These are phyloP conservation scores for Drosophila bipectinata DNA, from an alignment of 1,140 invertebrate genomes.

Conservation along the genomic window DNA sequence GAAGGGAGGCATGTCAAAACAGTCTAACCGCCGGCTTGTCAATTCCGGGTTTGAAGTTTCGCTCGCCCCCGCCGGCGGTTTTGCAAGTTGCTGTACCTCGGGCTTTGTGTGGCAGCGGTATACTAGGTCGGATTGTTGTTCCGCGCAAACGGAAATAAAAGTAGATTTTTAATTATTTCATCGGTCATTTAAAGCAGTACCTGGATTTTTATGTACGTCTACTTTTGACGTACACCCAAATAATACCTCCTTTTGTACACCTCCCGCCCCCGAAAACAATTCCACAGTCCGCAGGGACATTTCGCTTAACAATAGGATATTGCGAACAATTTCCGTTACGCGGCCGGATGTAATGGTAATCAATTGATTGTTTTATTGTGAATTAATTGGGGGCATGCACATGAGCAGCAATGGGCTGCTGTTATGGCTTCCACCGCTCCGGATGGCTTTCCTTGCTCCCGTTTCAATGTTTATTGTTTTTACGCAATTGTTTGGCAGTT, in stretches of 20 bases:
- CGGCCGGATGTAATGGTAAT: conserved; percentile 77
- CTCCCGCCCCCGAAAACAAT: background rate
- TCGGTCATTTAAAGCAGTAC: background rate
- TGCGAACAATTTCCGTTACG: conserved; percentile 75
- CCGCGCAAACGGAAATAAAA: too few species aligned
- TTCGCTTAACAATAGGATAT: conserved; percentile 73
- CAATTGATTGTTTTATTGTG: conserved; percentile 82
- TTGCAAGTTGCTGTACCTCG: conserved; percentile 30
- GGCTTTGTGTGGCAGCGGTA: background rate
- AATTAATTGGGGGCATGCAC: conserved; percentile 80
- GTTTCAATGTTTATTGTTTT: conserved; percentile 78
- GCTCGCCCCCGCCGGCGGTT: conserved; percentile 32
- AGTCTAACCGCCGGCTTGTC: conserved; percentile 50
- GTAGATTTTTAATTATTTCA: too few species aligned
- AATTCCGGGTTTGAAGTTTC: conserved; percentile 59
- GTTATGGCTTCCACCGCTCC: conserved; percentile 15
- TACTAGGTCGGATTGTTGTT: too few species aligned
- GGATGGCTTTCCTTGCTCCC: conserved; percentile 28
- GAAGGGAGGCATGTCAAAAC: conserved; percentile 46
- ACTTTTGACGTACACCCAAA: too few species aligned
- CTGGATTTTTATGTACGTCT: too few species aligned
- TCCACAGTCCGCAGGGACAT: conserved; percentile 24
- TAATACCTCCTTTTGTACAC: background rate
- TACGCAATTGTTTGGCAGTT: conserved; percentile 77
- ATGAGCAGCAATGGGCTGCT: conserved; percentile 46